Evolutionary conservation across 1,140 invertebrate species (phyloP).

Genomic region (Macrobrachium rosenbergii): DNA sequence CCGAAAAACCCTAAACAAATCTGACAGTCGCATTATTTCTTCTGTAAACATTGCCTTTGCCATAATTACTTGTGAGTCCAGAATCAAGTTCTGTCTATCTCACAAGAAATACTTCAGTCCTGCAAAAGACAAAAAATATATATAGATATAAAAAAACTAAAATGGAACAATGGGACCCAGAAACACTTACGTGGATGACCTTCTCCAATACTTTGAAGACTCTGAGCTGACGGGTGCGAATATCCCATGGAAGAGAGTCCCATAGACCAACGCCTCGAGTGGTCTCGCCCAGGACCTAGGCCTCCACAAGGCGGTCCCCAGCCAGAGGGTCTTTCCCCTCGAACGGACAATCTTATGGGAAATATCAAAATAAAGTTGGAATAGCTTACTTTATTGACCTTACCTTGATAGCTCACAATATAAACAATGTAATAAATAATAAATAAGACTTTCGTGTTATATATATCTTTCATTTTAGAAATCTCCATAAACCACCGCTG

Average conservation of each 20-base stretch:
- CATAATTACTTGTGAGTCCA: too few species aligned
- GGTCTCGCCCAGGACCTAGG: conserved; percentile 70
- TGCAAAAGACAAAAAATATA: conserved; percentile 7
- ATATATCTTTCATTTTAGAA: not conserved
- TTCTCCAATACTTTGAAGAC: conserved; percentile 90
- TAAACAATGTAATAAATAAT: not conserved
- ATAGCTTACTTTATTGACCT: not conserved
- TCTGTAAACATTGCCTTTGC: too few species aligned
- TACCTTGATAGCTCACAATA: not conserved
- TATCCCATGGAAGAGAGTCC: conserved; percentile 75
- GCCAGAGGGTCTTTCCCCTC: conserved; percentile 67
- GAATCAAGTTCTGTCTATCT: too few species aligned
- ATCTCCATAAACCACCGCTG: not conserved
- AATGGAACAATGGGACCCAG: too few species aligned
- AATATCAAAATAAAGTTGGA: not conserved
- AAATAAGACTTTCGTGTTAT: too few species aligned
- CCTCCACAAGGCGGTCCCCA: conserved; percentile 64
- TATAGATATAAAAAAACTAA: not conserved
- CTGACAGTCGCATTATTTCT: too few species aligned
- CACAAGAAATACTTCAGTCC: not conserved
- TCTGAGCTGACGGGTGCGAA: conserved; percentile 85
- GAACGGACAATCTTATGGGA: conserved; percentile 66
- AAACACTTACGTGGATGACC: conserved; percentile 70
- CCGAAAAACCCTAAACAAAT: too few species aligned
- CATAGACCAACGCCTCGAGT: conserved; percentile 89